Percentiles rank a stretch among this genome's conserved stretches.
Evolutionary conservation across 2,113 vertebrate genomes (phyloP).

Genomic region (Neoarius graeffei): DNA sequence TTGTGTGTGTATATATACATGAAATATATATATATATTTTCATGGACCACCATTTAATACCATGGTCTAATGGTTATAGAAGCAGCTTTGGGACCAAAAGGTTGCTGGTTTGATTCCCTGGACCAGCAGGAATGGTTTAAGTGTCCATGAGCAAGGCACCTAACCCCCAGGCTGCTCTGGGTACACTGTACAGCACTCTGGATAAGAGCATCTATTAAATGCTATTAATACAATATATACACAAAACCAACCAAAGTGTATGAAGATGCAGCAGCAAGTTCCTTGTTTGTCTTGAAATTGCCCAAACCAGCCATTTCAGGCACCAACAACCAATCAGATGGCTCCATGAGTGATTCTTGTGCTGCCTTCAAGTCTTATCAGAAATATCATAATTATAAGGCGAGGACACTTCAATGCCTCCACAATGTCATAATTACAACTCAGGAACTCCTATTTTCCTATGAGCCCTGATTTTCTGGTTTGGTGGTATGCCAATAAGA

Average conservation of each 20-base stretch:
- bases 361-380: background rate
- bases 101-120: too few species aligned
- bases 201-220: too few species aligned
- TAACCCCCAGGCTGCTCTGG: too few species aligned
- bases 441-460: background rate
- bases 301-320: background rate
- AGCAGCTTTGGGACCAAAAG: too few species aligned
- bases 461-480: background rate
- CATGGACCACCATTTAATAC: background rate
- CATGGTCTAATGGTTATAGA: too few species aligned
- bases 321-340: slow-evolving; percentile 1
- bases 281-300: background rate
- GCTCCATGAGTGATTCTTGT: background rate
- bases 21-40: too few species aligned
- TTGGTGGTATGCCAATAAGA: background rate
- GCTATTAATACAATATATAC: too few species aligned
- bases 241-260: background rate
- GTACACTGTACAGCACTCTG: too few species aligned
- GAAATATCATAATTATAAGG: background rate
- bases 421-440: background rate
- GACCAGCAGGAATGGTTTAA: too few species aligned
- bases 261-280: background rate
- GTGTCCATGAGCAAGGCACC: too few species aligned
- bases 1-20: background rate
- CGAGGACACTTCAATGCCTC: background rate